Conservation (phyloP, 1,140 invertebrate genomes). For the Riptortus pedestris region DNA sequence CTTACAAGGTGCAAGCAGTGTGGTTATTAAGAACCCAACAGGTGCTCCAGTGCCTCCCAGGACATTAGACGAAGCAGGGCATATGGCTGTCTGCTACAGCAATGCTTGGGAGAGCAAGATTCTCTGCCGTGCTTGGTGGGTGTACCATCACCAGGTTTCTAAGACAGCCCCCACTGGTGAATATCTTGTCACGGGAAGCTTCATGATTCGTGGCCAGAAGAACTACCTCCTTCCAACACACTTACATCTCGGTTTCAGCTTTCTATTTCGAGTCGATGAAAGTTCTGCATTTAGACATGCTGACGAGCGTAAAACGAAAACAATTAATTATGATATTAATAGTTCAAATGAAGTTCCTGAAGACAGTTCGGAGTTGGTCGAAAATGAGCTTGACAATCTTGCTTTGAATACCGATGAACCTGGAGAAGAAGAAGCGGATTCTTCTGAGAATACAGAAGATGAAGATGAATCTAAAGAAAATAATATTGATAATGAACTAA, state of each 20-base stretch:
- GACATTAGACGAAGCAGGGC: slow-evolving; percentile 91
- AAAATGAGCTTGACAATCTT: no score
- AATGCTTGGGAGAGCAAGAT: slow-evolving; percentile 96
- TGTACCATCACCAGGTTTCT: slow-evolving; percentile 88
- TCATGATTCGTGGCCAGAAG: slow-evolving; percentile 98
- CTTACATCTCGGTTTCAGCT: slow-evolving; percentile 85
- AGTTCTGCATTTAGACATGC: slow-evolving; percentile 42
- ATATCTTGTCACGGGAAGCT: slow-evolving; percentile 83
- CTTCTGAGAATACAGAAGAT: no score
- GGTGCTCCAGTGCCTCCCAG: slow-evolving; percentile 70
- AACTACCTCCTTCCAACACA: slow-evolving; percentile 89
- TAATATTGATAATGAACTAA: no score
- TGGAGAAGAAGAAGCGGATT: no score
- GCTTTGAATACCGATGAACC: no score
- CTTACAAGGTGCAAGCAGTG: slow-evolving; percentile 85
- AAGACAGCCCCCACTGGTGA: slow-evolving; percentile 96
- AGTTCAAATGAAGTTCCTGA: background rate
- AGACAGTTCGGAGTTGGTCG: no score
- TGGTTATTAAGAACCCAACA: slow-evolving; percentile 84
- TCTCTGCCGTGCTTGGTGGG: slow-evolving; percentile 92
- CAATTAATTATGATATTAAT: slow-evolving; percentile 36
- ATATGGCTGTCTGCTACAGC: slow-evolving; percentile 93
- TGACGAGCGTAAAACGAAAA: slow-evolving; percentile 55
- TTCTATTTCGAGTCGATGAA: slow-evolving; percentile 57
- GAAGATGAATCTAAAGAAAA: no score